phyloP scores from a whole-genome alignment of 2,888 invertebrate species.

The Incurvaria masculella region DNA sequence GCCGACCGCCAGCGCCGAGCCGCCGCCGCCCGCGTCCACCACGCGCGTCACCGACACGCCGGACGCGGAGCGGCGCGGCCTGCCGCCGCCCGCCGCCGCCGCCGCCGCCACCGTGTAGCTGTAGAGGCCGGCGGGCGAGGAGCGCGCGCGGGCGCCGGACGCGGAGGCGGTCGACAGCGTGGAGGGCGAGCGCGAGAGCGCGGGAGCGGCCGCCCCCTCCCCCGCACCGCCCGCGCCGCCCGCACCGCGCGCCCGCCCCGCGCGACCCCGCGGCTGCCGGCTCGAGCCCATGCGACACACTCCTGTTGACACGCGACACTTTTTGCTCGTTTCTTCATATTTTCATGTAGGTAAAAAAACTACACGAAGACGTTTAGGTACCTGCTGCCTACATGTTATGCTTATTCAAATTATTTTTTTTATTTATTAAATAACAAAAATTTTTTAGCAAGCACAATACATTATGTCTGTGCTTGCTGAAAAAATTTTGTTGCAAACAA shows the following conservation, averaged over 20 bases:
- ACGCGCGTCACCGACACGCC: conserved; percentile 64
- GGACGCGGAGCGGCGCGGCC: conserved; percentile 71
- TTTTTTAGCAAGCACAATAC: too few species aligned
- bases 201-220: conserved; percentile 34
- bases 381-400: too few species aligned
- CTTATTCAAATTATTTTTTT: too few species aligned
- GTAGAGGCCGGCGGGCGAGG: conserved; percentile 75
- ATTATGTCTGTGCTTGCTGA: too few species aligned
- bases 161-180: conserved; percentile 45
- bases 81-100: too few species aligned
- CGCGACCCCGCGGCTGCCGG: conserved; percentile 45
- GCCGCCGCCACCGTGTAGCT: conserved; percentile 63
- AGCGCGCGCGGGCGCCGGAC: conserved; percentile 63
- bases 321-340: too few species aligned
- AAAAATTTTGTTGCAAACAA: too few species aligned
- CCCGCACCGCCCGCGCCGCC: conserved; percentile 29
- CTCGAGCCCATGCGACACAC: conserved; percentile 52
- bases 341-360: too few species aligned
- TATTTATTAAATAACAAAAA: too few species aligned
- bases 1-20: conserved; percentile 61
- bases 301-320: conserved; percentile 33
- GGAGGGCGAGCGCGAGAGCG: conserved; percentile 21
- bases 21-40: conserved; percentile 56
- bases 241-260: conserved; percentile 33
- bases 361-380: too few species aligned